Evolutionary conservation across 2,888 invertebrate species (phyloP), one percentile per base, ranked within the genome.

Genomic region (Aleiodes testaceus): DNA sequence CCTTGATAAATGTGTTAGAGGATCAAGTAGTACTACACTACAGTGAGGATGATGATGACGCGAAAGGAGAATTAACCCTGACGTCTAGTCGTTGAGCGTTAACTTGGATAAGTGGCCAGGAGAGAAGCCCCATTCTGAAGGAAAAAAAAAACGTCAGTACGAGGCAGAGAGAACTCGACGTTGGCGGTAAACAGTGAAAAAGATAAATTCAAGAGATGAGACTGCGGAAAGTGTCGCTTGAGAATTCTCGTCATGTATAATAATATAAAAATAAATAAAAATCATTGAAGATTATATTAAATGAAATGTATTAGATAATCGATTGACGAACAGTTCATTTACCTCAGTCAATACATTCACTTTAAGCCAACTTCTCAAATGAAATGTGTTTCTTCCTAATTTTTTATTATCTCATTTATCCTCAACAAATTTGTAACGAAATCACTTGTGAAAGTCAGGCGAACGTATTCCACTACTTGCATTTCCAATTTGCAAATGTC

Each of bases 51-150:
- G 55, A 63, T 63, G 63, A 63, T 22, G 63, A 45, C 14, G 59
- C 59, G 59, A n/a, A 59, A 36, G 36, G 71, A 63, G 66, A 71
- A 71, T 71, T 71, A 71, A 71, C 71, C 66, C 71, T 71, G 71
- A 71, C 71, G 66, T 70, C 64, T 61, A 44, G 63, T 66, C 66
- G 66, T 59, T 59, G 36, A 47, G 63, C 66, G 61, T 66, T 66
- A 71, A 71, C 71, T 71, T 45, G 61, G 59, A 66, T 67, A 71
- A 71, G 71, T 66, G 70, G 66, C 53, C 59, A 59, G 52, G 55
- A 65, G 45, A 45, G 36, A 63, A 45, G 36, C 42, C 36, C 36
- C 42, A 36, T 36, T 36, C 36, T 36, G 36, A 36, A 45, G 22
- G 42, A 11, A 36, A 64, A 12, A 45, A 26, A 26, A n/a, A n/a